A percentile compares a stretch with the other conserved stretches of the same genome.
Conservation (phyloP, 2,888 invertebrate genomes). For the Andrena bucephala region DNA sequence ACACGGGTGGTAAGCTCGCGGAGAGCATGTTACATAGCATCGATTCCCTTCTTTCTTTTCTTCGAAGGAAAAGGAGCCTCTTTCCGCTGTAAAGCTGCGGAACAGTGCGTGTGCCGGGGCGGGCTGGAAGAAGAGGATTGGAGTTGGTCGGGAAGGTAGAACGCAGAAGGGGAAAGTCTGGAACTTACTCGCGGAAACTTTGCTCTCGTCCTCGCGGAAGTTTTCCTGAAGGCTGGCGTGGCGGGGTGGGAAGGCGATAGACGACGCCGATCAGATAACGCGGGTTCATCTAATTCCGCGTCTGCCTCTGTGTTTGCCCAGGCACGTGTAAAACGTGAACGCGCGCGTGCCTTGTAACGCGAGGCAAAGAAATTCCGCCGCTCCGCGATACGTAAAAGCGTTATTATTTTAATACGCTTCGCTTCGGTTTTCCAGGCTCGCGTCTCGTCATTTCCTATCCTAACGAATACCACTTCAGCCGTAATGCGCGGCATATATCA, state of each 20-base stretch:
- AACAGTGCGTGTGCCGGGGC: not conserved
- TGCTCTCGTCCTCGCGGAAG: constrained; percentile 12
- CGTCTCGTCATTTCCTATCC: not conserved
- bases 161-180: not conserved
- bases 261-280: constrained; percentile 47
- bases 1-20: too few relatives aligned
- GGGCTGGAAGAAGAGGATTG: not conserved
- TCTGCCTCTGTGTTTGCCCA: constrained; percentile 35
- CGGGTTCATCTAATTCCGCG: constrained; percentile 47
- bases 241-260: not conserved
- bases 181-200: constrained; percentile 39
- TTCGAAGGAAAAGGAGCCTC: too few relatives aligned
- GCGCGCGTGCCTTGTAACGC: constrained; percentile 13
- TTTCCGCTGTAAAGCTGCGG: not conserved
- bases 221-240: constrained; percentile 13
- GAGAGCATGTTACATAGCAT: too few relatives aligned
- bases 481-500: not conserved
- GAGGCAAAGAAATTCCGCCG: constrained; percentile 22
- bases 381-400: constrained; percentile 3
- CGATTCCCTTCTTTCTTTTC: too few relatives aligned
- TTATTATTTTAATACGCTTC: constrained; percentile 39
- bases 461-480: not conserved
- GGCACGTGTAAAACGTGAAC: constrained; percentile 41
- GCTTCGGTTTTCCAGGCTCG: not conserved
- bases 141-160: constrained; percentile 1